Percentiles rank a stretch among this genome's conserved stretches.
Conservation (phyloP, 2,888 invertebrate species). For the Lasioglossum zephyrum region DNA sequence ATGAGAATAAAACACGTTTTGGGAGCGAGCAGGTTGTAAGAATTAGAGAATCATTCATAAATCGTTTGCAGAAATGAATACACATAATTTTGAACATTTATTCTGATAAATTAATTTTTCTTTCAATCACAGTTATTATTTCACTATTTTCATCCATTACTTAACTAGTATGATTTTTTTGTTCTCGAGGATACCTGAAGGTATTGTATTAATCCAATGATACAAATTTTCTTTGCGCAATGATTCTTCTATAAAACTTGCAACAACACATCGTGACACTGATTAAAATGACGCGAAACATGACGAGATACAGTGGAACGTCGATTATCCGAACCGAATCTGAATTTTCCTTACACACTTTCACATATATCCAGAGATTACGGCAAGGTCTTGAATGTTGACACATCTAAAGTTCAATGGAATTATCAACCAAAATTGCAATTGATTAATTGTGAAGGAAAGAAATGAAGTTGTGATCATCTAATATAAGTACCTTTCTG, state of each 20-base stretch:
- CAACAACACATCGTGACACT: background rate
- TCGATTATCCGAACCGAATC: background rate
- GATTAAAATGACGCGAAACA: background rate
- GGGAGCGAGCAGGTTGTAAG: background rate
- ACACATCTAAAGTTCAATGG: background rate
- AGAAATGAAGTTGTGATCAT: background rate
- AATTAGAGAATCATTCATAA: background rate
- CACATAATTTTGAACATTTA: background rate
- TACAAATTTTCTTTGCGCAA: background rate
- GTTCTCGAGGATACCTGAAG: background rate
- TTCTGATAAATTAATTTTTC: background rate
- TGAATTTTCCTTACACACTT: no score
- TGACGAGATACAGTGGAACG: background rate
- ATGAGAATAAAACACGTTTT: background rate
- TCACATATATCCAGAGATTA: background rate
- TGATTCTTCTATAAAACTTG: background rate
- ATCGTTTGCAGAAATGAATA: background rate
- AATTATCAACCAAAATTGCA: background rate
- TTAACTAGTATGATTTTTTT: background rate
- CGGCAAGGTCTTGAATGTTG: background rate
- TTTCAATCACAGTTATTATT: background rate
- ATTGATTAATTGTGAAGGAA: background rate
- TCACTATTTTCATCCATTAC: background rate
- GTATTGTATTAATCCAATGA: background rate
- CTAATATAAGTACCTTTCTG: background rate